Evolutionary conservation across 2,888 invertebrate genomes (phyloP).

Genomic region (Dichetophora obliterata): DNA sequence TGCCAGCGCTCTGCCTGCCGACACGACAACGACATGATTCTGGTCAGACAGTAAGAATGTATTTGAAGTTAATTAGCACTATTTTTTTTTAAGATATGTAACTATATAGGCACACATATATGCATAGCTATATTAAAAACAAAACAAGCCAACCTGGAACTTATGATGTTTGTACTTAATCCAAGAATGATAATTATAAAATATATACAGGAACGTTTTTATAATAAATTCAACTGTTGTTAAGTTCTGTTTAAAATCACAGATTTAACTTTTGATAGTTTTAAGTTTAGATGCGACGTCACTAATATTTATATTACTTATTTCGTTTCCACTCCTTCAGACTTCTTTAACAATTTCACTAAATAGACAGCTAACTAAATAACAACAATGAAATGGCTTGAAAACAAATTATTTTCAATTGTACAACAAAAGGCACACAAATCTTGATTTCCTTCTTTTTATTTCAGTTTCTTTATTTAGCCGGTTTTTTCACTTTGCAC

Average conservation of each 20-base stretch:
- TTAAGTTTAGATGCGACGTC: no score
- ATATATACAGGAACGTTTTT: no score
- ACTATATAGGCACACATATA: no score
- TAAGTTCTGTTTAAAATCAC: no score
- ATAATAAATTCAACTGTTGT: no score
- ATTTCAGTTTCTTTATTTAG: not conserved
- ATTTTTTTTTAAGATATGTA: no score
- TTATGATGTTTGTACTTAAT: not conserved
- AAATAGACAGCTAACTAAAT: not conserved
- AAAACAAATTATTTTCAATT: conserved; percentile 44
- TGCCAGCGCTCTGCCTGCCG: no score
- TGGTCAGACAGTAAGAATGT: no score
- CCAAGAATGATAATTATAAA: not conserved
- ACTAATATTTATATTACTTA: no score
- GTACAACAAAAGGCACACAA: conserved; percentile 34
- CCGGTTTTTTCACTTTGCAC: not conserved
- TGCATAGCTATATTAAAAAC: not conserved
- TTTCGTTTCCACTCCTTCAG: not conserved
- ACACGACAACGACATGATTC: no score
- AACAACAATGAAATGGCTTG: not conserved
- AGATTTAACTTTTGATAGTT: no score
- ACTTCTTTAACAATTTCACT: not conserved
- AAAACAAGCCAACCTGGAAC: not conserved
- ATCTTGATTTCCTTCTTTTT: not conserved
- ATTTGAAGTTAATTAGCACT: not conserved